phyloP scores from a whole-genome alignment of 2,113 vertebrate species.

The Pao palembangensis region DNA sequence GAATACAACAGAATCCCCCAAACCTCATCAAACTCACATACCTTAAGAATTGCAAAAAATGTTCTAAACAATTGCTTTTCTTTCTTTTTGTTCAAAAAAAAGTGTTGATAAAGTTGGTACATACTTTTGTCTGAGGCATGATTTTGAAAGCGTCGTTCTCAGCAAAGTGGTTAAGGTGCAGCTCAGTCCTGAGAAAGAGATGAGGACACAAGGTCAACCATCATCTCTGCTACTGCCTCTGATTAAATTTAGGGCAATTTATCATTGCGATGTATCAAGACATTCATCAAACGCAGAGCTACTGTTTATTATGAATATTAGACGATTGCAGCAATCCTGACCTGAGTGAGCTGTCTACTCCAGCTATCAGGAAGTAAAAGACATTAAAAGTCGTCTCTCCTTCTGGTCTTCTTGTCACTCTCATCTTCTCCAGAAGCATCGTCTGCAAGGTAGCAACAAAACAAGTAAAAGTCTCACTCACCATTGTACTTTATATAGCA shows the following conservation, averaged over 20 bases:
- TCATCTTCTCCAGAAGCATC: slow-evolving; percentile 90
- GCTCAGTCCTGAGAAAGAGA: slow-evolving; percentile 83
- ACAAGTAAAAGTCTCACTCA: too few species aligned
- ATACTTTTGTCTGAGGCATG: slow-evolving; percentile 82
- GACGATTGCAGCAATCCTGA: slow-evolving; percentile 54
- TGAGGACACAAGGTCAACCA: slow-evolving; percentile 2
- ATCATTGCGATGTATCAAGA: slow-evolving; percentile 2
- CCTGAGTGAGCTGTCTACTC: slow-evolving; percentile 84
- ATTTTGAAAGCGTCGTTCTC: slow-evolving; percentile 90
- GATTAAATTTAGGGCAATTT: neutral
- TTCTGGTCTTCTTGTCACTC: slow-evolving; percentile 82
- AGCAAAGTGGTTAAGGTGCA: slow-evolving; percentile 93
- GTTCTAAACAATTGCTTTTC: neutral
- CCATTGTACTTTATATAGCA: too few species aligned
- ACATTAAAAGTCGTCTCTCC: slow-evolving; percentile 88
- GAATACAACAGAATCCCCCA: too few species aligned
- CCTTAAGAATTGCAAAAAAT: too few species aligned
- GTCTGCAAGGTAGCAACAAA: slow-evolving; percentile 75
- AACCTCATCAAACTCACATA: too few species aligned
- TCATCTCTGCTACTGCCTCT: neutral
- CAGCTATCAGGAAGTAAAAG: slow-evolving; percentile 96
- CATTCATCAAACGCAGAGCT: slow-evolving; percentile 9
- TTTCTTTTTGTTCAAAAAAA: neutral
- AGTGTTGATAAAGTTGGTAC: neutral
- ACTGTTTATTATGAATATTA: slow-evolving; percentile 8